phyloP scores from a whole-genome alignment of 2,888 invertebrate species.

The Danaus chrysippus region DNA sequence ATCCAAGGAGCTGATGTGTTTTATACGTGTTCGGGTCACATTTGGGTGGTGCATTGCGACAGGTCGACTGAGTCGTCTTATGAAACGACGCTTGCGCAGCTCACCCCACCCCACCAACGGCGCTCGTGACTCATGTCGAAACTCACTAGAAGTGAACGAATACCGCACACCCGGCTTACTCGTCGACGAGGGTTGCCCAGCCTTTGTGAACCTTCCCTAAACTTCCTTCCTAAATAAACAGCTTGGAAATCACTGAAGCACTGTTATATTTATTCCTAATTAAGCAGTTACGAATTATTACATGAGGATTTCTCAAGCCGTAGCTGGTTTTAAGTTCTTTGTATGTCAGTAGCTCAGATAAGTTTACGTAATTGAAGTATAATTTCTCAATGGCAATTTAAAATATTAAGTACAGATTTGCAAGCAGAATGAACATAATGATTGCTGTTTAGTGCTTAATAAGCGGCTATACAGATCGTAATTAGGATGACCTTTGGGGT shows the following conservation, averaged over 20 bases:
- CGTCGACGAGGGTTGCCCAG: slow-evolving; percentile 38
- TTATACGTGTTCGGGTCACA: slow-evolving; percentile 75
- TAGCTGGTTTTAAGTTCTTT: slow-evolving; percentile 30
- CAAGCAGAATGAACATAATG: no score
- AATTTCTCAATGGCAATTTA: slow-evolving; percentile 40
- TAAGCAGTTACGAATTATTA: slow-evolving; percentile 8
- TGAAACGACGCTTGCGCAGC: slow-evolving; percentile 77
- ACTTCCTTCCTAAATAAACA: no score
- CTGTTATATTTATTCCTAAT: no score
- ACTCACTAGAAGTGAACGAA: slow-evolving; percentile 53
- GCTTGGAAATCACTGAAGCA: no score
- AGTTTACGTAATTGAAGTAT: slow-evolving; percentile 46
- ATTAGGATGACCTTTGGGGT: no score
- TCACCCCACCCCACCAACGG: slow-evolving; percentile 62
- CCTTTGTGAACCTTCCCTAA: slow-evolving; percentile 19
- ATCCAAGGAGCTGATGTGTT: slow-evolving; percentile 55
- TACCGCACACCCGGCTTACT: slow-evolving; percentile 59
- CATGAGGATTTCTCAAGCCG: slow-evolving; percentile 20
- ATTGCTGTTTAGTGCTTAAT: no score
- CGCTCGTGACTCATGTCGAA: slow-evolving; percentile 68
- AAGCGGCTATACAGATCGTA: no score
- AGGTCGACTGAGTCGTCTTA: slow-evolving; percentile 73
- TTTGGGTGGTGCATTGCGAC: slow-evolving; percentile 76
- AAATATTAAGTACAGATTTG: background rate
- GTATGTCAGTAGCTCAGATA: slow-evolving; percentile 30